A percentile compares a stretch with the other conserved stretches of the same genome.
Evolutionary conservation across 2,888 invertebrate genomes (phyloP).

Genomic region (Drosophila flavopinicola): DNA sequence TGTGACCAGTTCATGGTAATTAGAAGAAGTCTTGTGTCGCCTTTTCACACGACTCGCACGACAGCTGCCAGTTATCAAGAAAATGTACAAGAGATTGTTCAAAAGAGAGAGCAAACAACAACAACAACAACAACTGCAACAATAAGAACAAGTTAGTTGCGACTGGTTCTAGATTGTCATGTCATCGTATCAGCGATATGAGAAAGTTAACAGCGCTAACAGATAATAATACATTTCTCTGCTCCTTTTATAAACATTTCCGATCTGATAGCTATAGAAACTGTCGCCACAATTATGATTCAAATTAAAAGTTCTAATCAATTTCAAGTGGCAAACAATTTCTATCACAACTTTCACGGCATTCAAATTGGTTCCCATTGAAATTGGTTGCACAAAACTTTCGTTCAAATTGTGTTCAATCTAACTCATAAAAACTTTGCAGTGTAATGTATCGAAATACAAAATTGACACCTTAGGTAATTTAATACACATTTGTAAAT

Average conservation of each 20-base stretch:
- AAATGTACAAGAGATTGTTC: conserved; percentile 40
- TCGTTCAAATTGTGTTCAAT: neutral
- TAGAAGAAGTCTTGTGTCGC: conserved; percentile 48
- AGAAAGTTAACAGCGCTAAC: conserved; percentile 52
- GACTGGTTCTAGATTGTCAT: conserved; percentile 39
- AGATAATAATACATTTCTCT: conserved; percentile 35
- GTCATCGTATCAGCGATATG: conserved; percentile 38
- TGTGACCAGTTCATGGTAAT: conserved; percentile 72
- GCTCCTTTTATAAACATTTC: conserved; percentile 35
- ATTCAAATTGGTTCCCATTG: conserved; percentile 8
- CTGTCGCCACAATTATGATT: conserved; percentile 36
- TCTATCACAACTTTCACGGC: conserved; percentile 47
- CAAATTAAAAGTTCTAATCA: conserved; percentile 64
- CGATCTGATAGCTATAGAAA: conserved; percentile 25
- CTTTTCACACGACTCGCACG: conserved; percentile 60
- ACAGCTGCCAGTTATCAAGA: conserved; percentile 59
- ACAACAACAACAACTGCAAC: neutral
- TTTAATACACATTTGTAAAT: no score
- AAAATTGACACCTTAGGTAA: no score
- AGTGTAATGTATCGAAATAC: neutral
- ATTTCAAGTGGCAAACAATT: conserved; percentile 34
- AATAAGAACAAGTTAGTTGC: conserved; percentile 23
- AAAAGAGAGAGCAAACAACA: conserved; percentile 14
- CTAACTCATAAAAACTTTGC: neutral
- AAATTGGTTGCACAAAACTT: conserved; percentile 15